Evolutionary conservation across 2,888 invertebrate species (phyloP), one percentile per base, ranked within the genome.

Genomic region (Acrobasis suavella): DNA sequence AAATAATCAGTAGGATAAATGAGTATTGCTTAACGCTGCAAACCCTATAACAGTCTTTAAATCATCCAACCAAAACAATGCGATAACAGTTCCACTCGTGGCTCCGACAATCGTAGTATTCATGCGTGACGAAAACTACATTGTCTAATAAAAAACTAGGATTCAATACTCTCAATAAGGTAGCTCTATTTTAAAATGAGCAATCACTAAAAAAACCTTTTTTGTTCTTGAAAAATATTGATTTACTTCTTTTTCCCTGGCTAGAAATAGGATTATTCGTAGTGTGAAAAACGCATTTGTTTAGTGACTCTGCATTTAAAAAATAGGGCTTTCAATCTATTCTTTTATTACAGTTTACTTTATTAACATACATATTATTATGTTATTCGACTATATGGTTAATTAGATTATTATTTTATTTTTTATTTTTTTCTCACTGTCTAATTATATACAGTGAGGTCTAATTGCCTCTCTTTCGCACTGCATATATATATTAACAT

Each of bases 41-140:
- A 78, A 73, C 69, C 65, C 65, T 67, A 69, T 70, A 80, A 80
- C 83, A 84, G 77, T 83, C 79, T 81, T 82, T 67, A 71, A 77
- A 74, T 69, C 71, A 76, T 61, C 62, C 65, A 77, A 68, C 67
- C 64, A 69, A 72, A 72, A 68, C 64, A 64, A 71, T 69, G 46
- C 46, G 10, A 46, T 46, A 46, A 56, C 42, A 17, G 16, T 42
- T 46, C n/a, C 46, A 22, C 42, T 42, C 17, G 17, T 37, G 9
- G 14, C 38, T 68, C 63, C 73, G 78, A 79, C 87, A 90, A 89
- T 83, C 62, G 72, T 82, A 85, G 81, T 87, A 80, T 89, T 90
- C 88, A 85, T 78, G 62, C 70, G 51, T 15, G 73, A 78, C 83
- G 86, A 90, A 89, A 84, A 85, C 85, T 85, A 87, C 77, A 85